Evolutionary conservation across 2,888 invertebrate species (phyloP).

Genomic region (Chironomus tentans): DNA sequence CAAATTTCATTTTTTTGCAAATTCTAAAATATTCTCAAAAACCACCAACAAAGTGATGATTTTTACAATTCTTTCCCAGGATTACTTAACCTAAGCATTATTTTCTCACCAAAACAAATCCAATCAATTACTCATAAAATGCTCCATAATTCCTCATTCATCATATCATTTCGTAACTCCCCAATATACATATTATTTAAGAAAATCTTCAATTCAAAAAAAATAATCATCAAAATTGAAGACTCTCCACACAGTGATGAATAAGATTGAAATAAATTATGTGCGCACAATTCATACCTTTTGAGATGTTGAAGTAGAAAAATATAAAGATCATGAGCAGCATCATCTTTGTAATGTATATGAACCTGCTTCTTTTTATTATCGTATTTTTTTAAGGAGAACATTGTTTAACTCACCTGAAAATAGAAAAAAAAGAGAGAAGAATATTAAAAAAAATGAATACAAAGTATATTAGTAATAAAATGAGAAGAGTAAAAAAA

Average conservation of each 20-base stretch:
- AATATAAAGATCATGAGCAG: neutral
- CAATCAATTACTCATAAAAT: neutral
- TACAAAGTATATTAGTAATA: neutral
- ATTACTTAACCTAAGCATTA: too few relatives aligned
- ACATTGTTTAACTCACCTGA: neutral
- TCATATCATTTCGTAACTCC: too few relatives aligned
- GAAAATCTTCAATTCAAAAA: too few relatives aligned
- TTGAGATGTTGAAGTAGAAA: neutral
- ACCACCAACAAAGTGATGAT: too few relatives aligned
- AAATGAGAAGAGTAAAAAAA: neutral
- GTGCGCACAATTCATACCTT: neutral
- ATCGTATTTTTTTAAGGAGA: neutral
- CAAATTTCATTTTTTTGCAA: too few relatives aligned
- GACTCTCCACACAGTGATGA: neutral
- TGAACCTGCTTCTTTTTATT: neutral
- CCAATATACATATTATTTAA: too few relatives aligned
- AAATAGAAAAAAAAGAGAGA: neutral
- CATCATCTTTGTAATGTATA: neutral
- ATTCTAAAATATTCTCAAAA: too few relatives aligned
- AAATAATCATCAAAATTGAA: too few relatives aligned
- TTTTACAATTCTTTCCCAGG: too few relatives aligned
- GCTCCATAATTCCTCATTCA: neutral
- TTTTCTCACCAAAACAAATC: neutral
- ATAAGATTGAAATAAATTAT: conserved; percentile 23
- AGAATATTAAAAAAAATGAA: neutral